Base-by-base conservation (phyloP, 2,113 vertebrate genomes). In the Todiramphus chloris region DNA sequence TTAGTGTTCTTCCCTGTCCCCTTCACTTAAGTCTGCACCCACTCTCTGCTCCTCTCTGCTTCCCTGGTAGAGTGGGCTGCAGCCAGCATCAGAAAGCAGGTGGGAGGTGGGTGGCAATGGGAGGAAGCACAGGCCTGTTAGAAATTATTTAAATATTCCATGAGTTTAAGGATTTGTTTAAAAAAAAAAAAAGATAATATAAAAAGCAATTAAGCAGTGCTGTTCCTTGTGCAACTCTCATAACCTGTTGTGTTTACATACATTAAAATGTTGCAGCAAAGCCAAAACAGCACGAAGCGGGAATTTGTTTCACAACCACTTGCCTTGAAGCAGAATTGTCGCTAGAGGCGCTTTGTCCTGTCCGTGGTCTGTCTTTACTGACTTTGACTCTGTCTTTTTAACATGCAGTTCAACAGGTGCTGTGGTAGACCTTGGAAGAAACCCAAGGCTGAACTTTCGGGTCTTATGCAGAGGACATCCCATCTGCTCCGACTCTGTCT, bases 341-440 rank as follows among this genome's bases (percentile, higher is more conserved):
- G 14, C 2, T 58, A 28, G 53, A 27, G 60, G 10, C 5, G 11
- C 14, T 28, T 76, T 50, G 46, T 48, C 4, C 19, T 63, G 27
- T n/a, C 19, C 2, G 0, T 62, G 33, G 18, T 70, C 25, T 46
- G 10, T 70, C 44, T 43, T 66, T 46, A 39, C 25, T 0, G 21
- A 50, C 44, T 46, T 46, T 46, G 18, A 44, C 2, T 48, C 5
- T 41, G 12, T n/a, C 6, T 58, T 62, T 78, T 78, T 28, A 43
- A 48, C 37, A 44, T 43, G 23, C 24, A 23, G 3, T 25, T 44
- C 24, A 50, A 7, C 28, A 37, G 31, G 13, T 35, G 24, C 33
- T 44, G 20, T 50, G 37, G 15, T 18, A 11, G 20, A 15, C 31
- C 3, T 20, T 23, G 41, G 12, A 6, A 20, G 31, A 46, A 69